These are phyloP conservation scores for Chrysocyon brachyurus DNA, from an alignment of 2,797 vertebrate genomes.

Conservation along the genomic window DNA sequence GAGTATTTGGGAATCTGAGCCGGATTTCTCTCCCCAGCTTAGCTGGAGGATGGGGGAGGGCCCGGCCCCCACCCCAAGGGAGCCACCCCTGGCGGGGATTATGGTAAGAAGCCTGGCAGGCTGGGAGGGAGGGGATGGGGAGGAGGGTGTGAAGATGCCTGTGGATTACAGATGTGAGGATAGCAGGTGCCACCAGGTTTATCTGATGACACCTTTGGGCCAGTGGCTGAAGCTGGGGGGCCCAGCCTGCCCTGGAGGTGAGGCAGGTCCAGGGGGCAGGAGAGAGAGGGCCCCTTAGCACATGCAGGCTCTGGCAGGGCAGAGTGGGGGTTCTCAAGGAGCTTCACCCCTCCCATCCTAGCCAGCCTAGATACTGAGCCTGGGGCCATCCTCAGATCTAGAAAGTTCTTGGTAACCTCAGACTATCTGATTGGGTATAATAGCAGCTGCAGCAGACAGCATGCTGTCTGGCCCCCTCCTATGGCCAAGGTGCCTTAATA, in stretches of 20 bases:
- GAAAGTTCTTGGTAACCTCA: conserved; percentile 9
- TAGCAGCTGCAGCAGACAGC: background rate
- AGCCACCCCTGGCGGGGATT: background rate
- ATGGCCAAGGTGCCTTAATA: background rate
- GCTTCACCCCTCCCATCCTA: background rate
- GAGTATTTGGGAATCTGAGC: background rate
- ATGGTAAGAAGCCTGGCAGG: background rate
- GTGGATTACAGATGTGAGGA: background rate
- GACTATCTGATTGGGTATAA: too few species aligned
- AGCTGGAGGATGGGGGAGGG: background rate
- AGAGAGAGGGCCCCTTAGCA: background rate
- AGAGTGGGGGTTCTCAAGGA: background rate
- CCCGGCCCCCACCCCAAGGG: background rate
- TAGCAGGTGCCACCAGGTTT: background rate
- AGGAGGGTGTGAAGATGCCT: background rate
- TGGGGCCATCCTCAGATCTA: background rate
- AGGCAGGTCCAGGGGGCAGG: background rate
- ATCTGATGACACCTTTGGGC: background rate
- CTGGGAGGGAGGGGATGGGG: background rate
- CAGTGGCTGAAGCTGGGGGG: background rate
- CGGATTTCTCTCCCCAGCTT: background rate
- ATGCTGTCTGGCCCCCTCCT: background rate
- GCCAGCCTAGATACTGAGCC: background rate
- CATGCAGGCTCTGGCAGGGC: background rate
- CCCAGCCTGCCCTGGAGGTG: background rate